Conservation (phyloP, 1,140 invertebrate genomes). For the Drosophila trapezifrons region DNA sequence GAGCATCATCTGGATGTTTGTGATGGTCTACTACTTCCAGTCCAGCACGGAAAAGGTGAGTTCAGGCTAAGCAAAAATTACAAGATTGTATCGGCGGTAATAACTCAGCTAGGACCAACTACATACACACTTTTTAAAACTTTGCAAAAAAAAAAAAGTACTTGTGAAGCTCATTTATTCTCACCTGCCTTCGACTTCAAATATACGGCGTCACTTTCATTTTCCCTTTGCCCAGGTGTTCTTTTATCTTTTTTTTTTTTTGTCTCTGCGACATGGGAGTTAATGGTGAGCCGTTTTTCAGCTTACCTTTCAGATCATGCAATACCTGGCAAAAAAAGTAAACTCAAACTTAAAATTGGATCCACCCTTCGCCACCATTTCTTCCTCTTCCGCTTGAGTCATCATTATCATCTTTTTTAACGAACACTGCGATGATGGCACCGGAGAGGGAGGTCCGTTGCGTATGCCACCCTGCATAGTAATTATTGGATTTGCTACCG, state of each 20-base stretch:
- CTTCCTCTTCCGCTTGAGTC: constrained; percentile 53
- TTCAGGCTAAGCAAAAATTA: neutral
- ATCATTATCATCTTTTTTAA: constrained; percentile 40
- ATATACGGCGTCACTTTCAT: constrained; percentile 10
- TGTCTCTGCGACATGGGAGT: neutral
- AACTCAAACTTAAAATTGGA: constrained; percentile 12
- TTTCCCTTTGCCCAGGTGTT: constrained; percentile 11
- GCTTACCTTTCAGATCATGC: constrained; percentile 18
- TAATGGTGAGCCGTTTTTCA: constrained; percentile 15
- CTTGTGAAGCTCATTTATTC: constrained; percentile 16
- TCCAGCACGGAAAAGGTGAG: constrained; percentile 83
- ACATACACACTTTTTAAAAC: neutral
- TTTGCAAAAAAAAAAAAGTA: neutral
- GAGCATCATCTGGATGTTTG: constrained; percentile 83
- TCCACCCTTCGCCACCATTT: constrained; percentile 5
- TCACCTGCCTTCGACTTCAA: neutral
- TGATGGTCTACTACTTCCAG: constrained; percentile 84
- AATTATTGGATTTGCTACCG: constrained; percentile 60
- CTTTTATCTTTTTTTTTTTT: constrained; percentile 5
- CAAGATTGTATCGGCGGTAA: neutral
- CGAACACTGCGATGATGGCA: constrained; percentile 20
- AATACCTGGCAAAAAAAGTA: constrained; percentile 3
- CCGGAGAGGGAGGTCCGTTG: constrained; percentile 16
- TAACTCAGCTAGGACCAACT: constrained; percentile 6
- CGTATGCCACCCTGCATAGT: constrained; percentile 51